Evolutionary conservation across 1,140 invertebrate species (phyloP).

Genomic region (Hirudo medicinalis): DNA sequence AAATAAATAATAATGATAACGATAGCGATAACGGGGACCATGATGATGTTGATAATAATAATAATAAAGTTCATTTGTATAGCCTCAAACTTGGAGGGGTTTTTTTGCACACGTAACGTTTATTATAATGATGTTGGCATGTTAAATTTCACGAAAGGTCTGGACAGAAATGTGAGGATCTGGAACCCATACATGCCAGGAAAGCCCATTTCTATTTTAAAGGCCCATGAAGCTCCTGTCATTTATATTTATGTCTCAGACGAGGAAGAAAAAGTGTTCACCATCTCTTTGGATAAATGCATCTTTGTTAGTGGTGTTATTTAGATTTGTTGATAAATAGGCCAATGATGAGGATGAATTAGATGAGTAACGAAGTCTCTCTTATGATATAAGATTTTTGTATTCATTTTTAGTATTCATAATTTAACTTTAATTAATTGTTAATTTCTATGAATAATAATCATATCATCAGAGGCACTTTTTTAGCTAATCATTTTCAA

Average conservation of each 20-base stretch:
- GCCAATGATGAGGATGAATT: not conserved
- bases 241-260: constrained; percentile 38
- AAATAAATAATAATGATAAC: no score
- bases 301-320: constrained; percentile 32
- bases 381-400: not conserved
- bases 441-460: no score
- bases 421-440: no score
- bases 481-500: no score
- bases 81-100: no score
- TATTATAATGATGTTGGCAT: not conserved
- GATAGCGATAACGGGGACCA: no score
- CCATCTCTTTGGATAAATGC: constrained; percentile 40
- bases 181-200: constrained; percentile 41
- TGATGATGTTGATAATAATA: no score
- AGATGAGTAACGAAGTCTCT: not conserved
- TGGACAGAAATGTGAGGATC: constrained; percentile 40
- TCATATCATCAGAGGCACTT: no score
- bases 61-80: no score
- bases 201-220: constrained; percentile 39
- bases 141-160: constrained; percentile 29
- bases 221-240: constrained; percentile 41
- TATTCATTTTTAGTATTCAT: no score
- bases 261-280: constrained; percentile 40
- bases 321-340: not conserved
- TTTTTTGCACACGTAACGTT: no score